phyloP scores from a whole-genome alignment of 2,888 invertebrate species.

The Caradrina clavipalpis region DNA sequence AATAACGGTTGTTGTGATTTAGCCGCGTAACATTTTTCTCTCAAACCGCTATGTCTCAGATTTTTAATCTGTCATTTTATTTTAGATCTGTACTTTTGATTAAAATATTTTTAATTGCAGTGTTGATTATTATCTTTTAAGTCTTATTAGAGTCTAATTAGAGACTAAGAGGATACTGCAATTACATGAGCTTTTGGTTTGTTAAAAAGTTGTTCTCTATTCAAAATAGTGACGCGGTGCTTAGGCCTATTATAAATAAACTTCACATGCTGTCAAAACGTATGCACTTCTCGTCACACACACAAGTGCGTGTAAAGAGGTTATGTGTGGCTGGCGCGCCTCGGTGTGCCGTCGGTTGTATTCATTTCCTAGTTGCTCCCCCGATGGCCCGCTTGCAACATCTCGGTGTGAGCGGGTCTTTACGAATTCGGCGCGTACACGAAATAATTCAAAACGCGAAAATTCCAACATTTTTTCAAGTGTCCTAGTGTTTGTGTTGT shows the following conservation, averaged over 20 bases:
- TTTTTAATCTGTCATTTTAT: slow-evolving; percentile 71
- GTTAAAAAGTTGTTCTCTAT: slow-evolving; percentile 34
- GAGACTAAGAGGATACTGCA: slow-evolving; percentile 12
- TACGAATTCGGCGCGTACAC: slow-evolving; percentile 84
- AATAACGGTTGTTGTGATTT: slow-evolving; percentile 90
- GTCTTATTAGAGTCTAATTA: slow-evolving; percentile 60
- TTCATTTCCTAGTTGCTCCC: slow-evolving; percentile 90
- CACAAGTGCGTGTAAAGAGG: slow-evolving; percentile 69
- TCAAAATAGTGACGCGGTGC: slow-evolving; percentile 46
- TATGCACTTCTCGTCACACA: slow-evolving; percentile 76
- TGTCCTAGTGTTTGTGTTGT: slow-evolving; percentile 63
- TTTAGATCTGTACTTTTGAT: slow-evolving; percentile 55
- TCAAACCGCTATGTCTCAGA: slow-evolving; percentile 79
- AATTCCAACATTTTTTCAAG: slow-evolving; percentile 48
- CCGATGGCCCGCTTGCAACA: slow-evolving; percentile 89
- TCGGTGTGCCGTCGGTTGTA: slow-evolving; percentile 80
- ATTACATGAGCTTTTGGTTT: slow-evolving; percentile 17
- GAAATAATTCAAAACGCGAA: slow-evolving; percentile 69
- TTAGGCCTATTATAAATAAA: slow-evolving; percentile 85
- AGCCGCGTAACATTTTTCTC: slow-evolving; percentile 88
- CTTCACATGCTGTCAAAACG: slow-evolving; percentile 82
- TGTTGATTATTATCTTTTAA: slow-evolving; percentile 37
- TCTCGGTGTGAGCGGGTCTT: slow-evolving; percentile 88
- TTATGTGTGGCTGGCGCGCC: slow-evolving; percentile 71
- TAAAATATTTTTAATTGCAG: slow-evolving; percentile 59